Evolutionary conservation across 2,113 vertebrate species (phyloP), one percentile per base, ranked within the genome.

Genomic region (Acrocephalus kingi): DNA sequence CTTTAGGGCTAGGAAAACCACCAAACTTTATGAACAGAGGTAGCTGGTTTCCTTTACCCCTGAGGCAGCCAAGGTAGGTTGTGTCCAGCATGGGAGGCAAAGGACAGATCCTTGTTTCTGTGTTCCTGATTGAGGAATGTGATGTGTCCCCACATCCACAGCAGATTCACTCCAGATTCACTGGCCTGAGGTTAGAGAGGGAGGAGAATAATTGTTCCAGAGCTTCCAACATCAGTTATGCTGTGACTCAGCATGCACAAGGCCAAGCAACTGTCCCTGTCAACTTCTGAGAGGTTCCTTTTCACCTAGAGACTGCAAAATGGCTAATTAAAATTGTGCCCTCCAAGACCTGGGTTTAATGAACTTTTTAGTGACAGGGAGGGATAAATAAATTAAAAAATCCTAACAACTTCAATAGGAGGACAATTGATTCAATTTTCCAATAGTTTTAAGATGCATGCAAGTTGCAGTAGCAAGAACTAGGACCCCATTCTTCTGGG

Each of bases 241-340:
- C 52, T 3, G 15, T 24, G 66, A 73, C n/a, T 85, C 20, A 73
- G 46, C 1, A 35, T 37, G 45, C 2, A 25, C 41, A 71, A n/a
- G 48, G 63, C 56, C 41, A 67, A 71, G 13, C 16, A 69, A 37
- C 74, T 17, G 5, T 86, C 64, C 27, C 55, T 79, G 66, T 52
- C 69, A 33, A 24, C 45, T 84, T 93, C 63, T 28, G 68, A 68
- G 58, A 27, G 39, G 35, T 63, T 15, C 19, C 22, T 91, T 91
- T 90, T 89, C 56, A 77, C 66, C 72, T 25, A 54, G 54, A 84
- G 73, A 71, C 10, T 30, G 28, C 67, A 37, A 67, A 74, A 74
- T 24, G 86, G 35, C 77, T 95, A 78, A 97, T 96, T 89, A 93
- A 96, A 97, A 89, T 48, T 66, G 45, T 91, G 59, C 59, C 41